A percentile compares a stretch with the other conserved stretches of the same genome.
Evolutionary conservation across 35 echinoderm and acorn worm species (phyloP).

Genomic region (Heliocidaris erythrogramma): DNA sequence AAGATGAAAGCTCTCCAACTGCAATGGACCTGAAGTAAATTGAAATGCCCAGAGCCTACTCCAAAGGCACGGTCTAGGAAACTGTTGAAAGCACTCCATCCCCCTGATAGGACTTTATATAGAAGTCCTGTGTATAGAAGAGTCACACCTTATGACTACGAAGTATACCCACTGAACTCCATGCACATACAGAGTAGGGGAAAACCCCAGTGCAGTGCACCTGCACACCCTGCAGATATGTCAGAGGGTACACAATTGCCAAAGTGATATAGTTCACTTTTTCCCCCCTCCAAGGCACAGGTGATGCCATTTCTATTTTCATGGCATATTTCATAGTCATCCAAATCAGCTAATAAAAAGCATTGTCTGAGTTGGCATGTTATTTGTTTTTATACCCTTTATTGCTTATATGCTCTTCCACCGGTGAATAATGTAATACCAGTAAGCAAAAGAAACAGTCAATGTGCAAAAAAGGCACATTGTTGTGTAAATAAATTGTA

Average conservation of each 20-base stretch:
- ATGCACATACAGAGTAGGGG: neutral
- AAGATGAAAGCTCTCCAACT: no score
- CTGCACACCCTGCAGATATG: neutral
- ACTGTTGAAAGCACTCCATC: no score
- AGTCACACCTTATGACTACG: neutral
- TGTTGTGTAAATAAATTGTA: no score
- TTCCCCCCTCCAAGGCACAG: neutral
- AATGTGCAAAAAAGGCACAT: no score
- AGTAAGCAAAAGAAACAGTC: no score
- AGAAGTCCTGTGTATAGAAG: no score
- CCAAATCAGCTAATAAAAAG: neutral
- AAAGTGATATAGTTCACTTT: neutral
- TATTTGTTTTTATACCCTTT: neutral
- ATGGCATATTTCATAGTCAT: neutral
- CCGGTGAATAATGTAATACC: no score
- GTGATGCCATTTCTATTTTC: neutral
- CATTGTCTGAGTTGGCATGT: neutral
- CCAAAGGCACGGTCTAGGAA: no score
- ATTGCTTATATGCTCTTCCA: no score
- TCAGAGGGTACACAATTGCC: neutral
- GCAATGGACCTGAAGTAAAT: no score
- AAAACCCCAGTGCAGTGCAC: neutral
- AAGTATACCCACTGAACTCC: neutral
- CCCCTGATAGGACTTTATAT: no score
- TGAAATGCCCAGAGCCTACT: no score